Conservation (phyloP, 2,888 invertebrate species). For the Bedellia somnulentella region DNA sequence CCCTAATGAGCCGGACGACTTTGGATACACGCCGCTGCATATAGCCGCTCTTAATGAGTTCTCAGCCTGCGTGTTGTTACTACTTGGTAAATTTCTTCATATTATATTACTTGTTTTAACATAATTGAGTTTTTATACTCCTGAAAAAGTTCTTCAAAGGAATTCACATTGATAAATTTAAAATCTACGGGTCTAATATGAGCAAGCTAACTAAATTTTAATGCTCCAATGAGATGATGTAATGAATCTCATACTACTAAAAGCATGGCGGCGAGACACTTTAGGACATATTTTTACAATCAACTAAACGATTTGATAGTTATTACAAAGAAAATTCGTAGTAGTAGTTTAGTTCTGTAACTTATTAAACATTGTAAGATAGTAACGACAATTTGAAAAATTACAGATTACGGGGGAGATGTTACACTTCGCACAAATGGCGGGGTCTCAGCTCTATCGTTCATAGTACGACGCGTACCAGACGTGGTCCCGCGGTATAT, state of each 20-base stretch:
- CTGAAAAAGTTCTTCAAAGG: background rate
- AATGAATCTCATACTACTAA: too few species aligned
- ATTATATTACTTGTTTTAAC: constrained; percentile 6
- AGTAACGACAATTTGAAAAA: background rate
- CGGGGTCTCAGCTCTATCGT: constrained; percentile 76
- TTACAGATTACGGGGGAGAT: constrained; percentile 74
- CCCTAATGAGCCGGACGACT: constrained; percentile 76
- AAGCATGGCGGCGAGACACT: too few species aligned
- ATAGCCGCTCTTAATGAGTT: constrained; percentile 83
- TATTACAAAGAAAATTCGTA: background rate
- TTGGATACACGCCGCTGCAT: constrained; percentile 83
- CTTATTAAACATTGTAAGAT: too few species aligned
- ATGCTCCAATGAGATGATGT: too few species aligned
- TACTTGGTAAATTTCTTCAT: constrained; percentile 63
- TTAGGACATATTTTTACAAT: too few species aligned
- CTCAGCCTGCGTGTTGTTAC: constrained; percentile 71
- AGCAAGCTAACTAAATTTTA: too few species aligned
- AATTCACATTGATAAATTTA: too few species aligned
- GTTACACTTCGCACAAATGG: constrained; percentile 80
- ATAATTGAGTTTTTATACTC: background rate
- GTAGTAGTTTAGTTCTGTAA: background rate
- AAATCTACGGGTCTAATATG: too few species aligned
- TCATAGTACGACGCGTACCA: constrained; percentile 82
- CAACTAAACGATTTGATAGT: too few species aligned
- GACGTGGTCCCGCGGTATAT: constrained; percentile 75